phyloP scores from a whole-genome alignment of 2,888 invertebrate genomes.

The Maniola hyperantus region DNA sequence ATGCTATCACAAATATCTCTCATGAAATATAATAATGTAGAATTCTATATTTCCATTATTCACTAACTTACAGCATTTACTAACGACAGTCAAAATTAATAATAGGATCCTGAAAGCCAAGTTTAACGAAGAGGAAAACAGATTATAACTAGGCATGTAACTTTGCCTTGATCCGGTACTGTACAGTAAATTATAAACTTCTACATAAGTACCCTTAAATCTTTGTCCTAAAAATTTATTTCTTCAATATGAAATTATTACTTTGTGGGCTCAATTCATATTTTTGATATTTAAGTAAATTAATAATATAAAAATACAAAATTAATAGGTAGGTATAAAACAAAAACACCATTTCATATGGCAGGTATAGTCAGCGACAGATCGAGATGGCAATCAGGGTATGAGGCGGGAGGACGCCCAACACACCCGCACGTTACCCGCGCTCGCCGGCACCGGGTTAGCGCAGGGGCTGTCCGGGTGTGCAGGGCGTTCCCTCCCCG shows the following conservation, averaged over 20 bases:
- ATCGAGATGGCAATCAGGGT: too few relatives aligned
- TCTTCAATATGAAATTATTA: neutral
- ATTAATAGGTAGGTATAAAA: too few relatives aligned
- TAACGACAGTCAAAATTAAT: constrained; percentile 12
- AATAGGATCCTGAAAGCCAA: constrained; percentile 10
- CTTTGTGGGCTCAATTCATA: neutral
- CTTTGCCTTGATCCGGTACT: constrained; percentile 18
- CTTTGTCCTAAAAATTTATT: neutral
- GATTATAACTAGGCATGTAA: constrained; percentile 29
- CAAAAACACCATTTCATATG: too few relatives aligned
- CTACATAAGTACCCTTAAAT: neutral
- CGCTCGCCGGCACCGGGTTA: too few relatives aligned
- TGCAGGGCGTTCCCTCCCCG: too few relatives aligned
- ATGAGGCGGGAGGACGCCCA: too few relatives aligned
- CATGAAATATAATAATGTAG: neutral
- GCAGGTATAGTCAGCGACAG: too few relatives aligned
- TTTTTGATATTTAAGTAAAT: neutral
- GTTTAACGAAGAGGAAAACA: constrained; percentile 25
- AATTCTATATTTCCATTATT: neutral
- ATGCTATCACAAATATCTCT: too few relatives aligned
- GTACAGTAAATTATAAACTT: constrained; percentile 17
- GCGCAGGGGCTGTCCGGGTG: too few relatives aligned
- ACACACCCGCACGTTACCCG: too few relatives aligned
- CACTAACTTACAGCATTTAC: constrained; percentile 2
- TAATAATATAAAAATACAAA: too few relatives aligned